Base-by-base conservation (phyloP, 2,113 vertebrate genomes). In the Sprattus sprattus region DNA sequence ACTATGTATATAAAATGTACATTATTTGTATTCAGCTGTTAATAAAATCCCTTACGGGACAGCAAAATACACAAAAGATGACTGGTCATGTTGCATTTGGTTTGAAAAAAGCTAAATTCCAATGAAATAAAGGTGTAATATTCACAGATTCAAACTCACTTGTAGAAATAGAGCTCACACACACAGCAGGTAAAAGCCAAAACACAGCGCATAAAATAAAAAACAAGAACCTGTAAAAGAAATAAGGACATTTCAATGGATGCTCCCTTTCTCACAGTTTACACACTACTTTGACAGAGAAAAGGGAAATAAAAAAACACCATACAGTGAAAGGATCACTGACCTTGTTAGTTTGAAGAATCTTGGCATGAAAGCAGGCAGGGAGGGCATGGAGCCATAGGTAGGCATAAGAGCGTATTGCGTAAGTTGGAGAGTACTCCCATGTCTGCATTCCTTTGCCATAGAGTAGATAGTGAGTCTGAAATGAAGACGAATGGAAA, bases 101-200 rank as follows among this genome's bases (percentile, higher is more conserved):
- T 57, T 57, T 64, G 22, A 10, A 64, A n/a, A 64, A n/a, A 8
- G 39, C 39, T 2, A n/a, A 1, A 64, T 1, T 64, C 28, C 4
- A 39, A 11, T 32, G 71, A 32, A 32, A 39, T 78, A 32, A 25
- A 32, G 25, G 15, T 54, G 52, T 54, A 71, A 39, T 39, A 15
- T 32, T 4, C 28, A 81, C 86, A 46, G 83, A 75, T 2, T 3
- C 52, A 25, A 90, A 98, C 97, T 98, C 93, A 99, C 98, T 99
- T 99, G 93, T 99, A 99, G 92, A 99, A 99, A 93, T 99, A 99
- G 91, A 99, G 97, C 67, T 99, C 98, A 93, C 98, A 99, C 87
- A 98, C 18, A 85, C 98, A 99, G 95, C 98, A 99, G 93, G 95
- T 92, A 93, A 99, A 99, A 6, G 98, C 98, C 91, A 99, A 93